phyloP scores from a whole-genome alignment of 2,113 vertebrate genomes.

The Pycnonotus jocosus region DNA sequence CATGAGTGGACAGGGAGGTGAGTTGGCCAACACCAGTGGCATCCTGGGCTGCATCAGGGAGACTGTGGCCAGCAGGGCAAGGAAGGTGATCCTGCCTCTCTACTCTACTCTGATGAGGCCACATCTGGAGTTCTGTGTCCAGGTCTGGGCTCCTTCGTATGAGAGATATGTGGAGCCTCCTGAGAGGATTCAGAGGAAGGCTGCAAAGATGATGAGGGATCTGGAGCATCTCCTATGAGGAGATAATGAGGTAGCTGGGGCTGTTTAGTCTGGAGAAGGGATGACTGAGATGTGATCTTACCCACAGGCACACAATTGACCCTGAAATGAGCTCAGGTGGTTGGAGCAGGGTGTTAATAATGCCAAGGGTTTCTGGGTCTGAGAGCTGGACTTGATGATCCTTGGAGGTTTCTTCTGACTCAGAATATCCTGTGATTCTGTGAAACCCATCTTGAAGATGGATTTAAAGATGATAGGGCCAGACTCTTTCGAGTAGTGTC shows the following conservation, averaged over 20 bases:
- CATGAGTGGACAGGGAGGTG: not conserved
- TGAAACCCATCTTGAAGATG: not conserved
- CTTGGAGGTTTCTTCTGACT: not conserved
- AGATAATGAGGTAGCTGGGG: not conserved
- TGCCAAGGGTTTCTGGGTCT: not conserved
- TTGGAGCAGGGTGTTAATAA: not conserved
- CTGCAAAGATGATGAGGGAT: not conserved
- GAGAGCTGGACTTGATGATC: not conserved
- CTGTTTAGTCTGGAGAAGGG: not conserved
- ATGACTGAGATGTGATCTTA: not conserved
- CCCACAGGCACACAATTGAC: no score
- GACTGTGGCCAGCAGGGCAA: not conserved
- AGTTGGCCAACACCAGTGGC: not conserved
- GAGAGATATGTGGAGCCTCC: rapidly evolving
- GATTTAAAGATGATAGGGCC: not conserved
- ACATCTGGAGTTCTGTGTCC: not conserved
- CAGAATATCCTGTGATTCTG: not conserved
- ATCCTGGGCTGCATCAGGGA: not conserved
- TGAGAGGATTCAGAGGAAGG: not conserved
- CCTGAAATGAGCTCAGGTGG: not conserved
- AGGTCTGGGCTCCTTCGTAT: not conserved
- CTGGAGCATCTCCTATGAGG: not conserved
- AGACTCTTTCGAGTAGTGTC: not conserved
- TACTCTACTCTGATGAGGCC: not conserved
- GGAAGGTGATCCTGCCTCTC: not conserved